Evolutionary conservation across 2,797 vertebrate genomes (phyloP), one percentile per base, ranked within the genome.

Genomic region (Sebastes oblongus): DNA sequence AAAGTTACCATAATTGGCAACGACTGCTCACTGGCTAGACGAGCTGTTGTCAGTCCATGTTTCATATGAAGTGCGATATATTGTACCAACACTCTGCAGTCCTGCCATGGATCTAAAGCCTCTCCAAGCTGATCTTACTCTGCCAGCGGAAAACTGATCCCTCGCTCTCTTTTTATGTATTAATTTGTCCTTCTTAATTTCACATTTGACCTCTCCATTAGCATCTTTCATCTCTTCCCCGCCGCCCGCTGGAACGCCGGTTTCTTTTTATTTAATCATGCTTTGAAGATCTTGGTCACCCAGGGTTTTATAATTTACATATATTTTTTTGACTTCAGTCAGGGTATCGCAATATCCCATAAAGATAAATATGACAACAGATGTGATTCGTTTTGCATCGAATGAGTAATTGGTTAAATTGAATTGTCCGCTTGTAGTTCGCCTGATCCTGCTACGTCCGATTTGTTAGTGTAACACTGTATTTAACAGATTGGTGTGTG

Each of bases 151-250:
- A 87, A 78, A 76, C 10, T 74, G 58, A 71, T 65, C 68, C 52
- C 46, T 11, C 2, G 10, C 50, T 71, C 54, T 71, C 11, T 62
- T 75, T 79, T 76, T 55, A 66, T 77, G 65, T 81, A 83, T 89
- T 34, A 42, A 88, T 77, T 67, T 75, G 65, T 79, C 74, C 69
- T 74, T 76, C 70, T 80, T 84, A 77, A 87, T 82, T 87, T 87
- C 56, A 62, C 79, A 66, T 84, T 83, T 81, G 70, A 74, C 77
- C 81, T 80, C 66, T 73, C 59, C 50, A 67, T 86, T 84, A 79
- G 78, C 69, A 24, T 58, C 73, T 78, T 79, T 73, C 60, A 58
- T 86, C 77, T 84, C 36, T 14, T 71, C 56, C 42, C 27, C 1
- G 4, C 18, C 66, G 34, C 46, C 68, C 16, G 6, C 13, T 77